Percentiles rank a stretch among this genome's conserved stretches.
Conservation (phyloP, 2,888 invertebrate species). For the Torymus aiolomorphi region DNA sequence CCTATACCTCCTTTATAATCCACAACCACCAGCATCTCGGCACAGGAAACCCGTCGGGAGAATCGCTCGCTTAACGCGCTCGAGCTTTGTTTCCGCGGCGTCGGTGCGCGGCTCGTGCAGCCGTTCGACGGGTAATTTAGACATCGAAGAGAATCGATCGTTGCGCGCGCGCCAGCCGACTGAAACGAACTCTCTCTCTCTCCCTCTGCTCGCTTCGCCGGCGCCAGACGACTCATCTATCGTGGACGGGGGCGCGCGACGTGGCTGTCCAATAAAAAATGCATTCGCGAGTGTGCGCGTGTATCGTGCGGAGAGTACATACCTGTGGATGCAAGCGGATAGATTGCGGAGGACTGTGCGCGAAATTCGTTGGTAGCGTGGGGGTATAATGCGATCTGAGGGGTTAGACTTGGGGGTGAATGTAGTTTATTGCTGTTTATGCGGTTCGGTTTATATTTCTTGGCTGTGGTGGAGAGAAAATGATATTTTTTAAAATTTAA, state of each 20-base stretch:
- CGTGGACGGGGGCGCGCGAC: not conserved
- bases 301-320: too few species aligned
- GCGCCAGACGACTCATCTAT: not conserved
- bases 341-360: too few species aligned
- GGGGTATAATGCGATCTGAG: too few species aligned
- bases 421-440: too few species aligned
- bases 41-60: not conserved
- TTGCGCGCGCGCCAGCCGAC: not conserved
- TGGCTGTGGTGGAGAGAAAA: too few species aligned
- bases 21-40: too few species aligned
- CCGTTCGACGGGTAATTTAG: slow-evolving; percentile 49
- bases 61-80: slow-evolving; percentile 37
- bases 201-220: not conserved
- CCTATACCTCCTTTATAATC: too few species aligned
- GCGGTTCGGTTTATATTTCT: too few species aligned
- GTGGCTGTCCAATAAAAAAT: slow-evolving; percentile 46
- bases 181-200: not conserved
- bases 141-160: slow-evolving; percentile 47
- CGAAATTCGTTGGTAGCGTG: too few species aligned
- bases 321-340: too few species aligned
- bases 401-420: too few species aligned
- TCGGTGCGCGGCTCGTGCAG: not conserved
- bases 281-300: slow-evolving; percentile 18
- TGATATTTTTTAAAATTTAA: too few species aligned
- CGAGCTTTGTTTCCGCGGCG: slow-evolving; percentile 37